Evolutionary conservation across 1,140 invertebrate species (phyloP), one percentile per base, ranked within the genome.

Genomic region (Batillaria attramentaria): DNA sequence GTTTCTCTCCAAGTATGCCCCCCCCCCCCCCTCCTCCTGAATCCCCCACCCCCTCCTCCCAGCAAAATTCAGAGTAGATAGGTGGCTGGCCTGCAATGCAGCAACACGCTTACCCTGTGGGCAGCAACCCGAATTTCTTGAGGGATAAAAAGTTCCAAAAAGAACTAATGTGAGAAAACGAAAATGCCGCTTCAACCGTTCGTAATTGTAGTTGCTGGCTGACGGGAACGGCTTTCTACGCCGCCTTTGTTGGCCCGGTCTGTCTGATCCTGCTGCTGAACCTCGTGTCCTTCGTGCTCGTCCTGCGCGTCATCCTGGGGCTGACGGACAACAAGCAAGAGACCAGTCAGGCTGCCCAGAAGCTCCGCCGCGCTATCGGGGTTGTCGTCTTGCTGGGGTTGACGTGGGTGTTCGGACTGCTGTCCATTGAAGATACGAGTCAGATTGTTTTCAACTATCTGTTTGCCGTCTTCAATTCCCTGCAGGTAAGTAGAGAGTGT

Each of bases 321-420:
- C 46, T 82, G 42, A 57, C 83, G 5, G 74, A 77, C 13, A 85
- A 81, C 62, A 86, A 87, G 79, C 84, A 80, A 10, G 87, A 89
- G 65, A 73, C 77, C 31, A 78, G 68, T 72, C 82, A 66, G 41
- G 86, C 79, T 1, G 60, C 79, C 8, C 86, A 87, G 16, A 90
- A 92, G 84, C 86, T 93, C 24, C 89, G 91, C 42, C 92, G 92
- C 24, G 90, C 92, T 8, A 83, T 92, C 3, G 91, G 92, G 3
- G 89, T 93, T 6, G 89, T 93, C 85, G 86, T 92, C 10, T 85
- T 93, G 24, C 88, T 93, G 6, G 93, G 93, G n/a, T 87, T 93
- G 0, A 92, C 92, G 0, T 93, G 93, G 93, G 84, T 92, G 0
- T 91, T 93, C 72, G 93, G 92, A 35, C 85, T 92, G 33, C 87